Percentiles rank a stretch among this genome's conserved stretches.
Conservation (phyloP, 2,797 vertebrate genomes). For the Cichlasoma orientale region DNA sequence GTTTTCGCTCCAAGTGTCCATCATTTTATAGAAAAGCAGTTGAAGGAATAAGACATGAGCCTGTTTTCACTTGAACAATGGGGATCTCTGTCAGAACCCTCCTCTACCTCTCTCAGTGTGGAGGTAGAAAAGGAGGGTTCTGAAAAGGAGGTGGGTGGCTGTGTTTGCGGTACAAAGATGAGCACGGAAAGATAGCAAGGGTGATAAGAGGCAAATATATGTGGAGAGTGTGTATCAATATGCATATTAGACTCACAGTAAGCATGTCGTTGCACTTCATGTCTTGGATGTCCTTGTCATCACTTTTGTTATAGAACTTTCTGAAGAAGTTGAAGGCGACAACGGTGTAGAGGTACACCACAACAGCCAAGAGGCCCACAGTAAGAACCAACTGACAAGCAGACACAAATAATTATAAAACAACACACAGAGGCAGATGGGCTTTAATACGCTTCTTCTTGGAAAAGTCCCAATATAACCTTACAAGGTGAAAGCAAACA, state of each 20-base stretch:
- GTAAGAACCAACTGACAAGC: conserved; percentile 75
- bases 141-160: conserved; percentile 27
- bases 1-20: conserved; percentile 55
- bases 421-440: conserved; percentile 37
- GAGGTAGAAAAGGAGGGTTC: conserved; percentile 17
- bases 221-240: not conserved
- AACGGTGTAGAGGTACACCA: conserved; percentile 84
- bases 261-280: conserved; percentile 86
- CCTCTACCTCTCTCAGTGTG: conserved; percentile 6
- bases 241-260: conserved; percentile 69
- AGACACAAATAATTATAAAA: conserved; percentile 29
- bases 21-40: conserved; percentile 54
- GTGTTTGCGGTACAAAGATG: conserved; percentile 40
- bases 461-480: conserved; percentile 34
- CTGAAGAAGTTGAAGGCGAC: conserved; percentile 85
- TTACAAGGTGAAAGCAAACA: conserved; percentile 44
- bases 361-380: conserved; percentile 79
- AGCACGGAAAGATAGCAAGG: not conserved
- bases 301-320: conserved; percentile 82
- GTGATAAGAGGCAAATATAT: not conserved
- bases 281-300: conserved; percentile 69
- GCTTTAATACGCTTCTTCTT: conserved; percentile 36
- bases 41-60: conserved; percentile 31
- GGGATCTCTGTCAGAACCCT: conserved; percentile 52
- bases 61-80: conserved; percentile 37